These are phyloP conservation scores for Graphium colonna DNA, from an alignment of 2,888 invertebrate species.

Conservation along the genomic window DNA sequence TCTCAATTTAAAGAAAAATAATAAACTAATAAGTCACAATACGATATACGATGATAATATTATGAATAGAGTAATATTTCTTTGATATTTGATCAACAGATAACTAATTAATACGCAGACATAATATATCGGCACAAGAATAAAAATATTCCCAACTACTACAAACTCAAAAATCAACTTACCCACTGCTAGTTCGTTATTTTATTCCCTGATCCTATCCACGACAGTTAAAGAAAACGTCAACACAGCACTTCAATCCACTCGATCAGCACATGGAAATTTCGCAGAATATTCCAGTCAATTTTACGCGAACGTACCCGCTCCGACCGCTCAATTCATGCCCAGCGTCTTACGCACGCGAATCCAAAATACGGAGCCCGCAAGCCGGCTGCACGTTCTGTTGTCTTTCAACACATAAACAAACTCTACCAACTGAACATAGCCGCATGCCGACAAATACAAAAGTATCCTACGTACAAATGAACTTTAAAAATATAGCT, in stretches of 20 bases:
- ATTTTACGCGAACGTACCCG: constrained; percentile 32
- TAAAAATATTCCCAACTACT: too few relatives aligned
- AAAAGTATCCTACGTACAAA: background rate
- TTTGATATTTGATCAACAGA: too few relatives aligned
- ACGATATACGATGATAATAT: too few relatives aligned
- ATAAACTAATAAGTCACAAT: too few relatives aligned
- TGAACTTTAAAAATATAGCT: too few relatives aligned
- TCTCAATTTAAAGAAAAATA: too few relatives aligned
- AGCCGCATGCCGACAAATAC: constrained; percentile 44
- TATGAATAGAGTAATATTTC: too few relatives aligned
- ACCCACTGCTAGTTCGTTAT: background rate
- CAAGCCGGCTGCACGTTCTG: constrained; percentile 72
- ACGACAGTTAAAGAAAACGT: constrained; percentile 35
- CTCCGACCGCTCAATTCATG: constrained; percentile 57
- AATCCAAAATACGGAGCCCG: constrained; percentile 51
- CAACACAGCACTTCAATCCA: constrained; percentile 54
- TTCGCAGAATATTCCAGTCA: constrained; percentile 23
- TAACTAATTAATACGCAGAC: too few relatives aligned
- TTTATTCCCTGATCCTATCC: background rate
- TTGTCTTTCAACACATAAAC: constrained; percentile 78
- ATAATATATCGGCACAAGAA: too few relatives aligned
- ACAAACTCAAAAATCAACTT: background rate
- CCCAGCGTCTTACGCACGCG: constrained; percentile 54
- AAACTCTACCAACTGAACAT: constrained; percentile 71
- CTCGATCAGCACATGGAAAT: constrained; percentile 28